Evolutionary conservation across 1,140 invertebrate genomes (phyloP), one percentile per base, ranked within the genome.

Genomic region (Leptopilina boulardi): DNA sequence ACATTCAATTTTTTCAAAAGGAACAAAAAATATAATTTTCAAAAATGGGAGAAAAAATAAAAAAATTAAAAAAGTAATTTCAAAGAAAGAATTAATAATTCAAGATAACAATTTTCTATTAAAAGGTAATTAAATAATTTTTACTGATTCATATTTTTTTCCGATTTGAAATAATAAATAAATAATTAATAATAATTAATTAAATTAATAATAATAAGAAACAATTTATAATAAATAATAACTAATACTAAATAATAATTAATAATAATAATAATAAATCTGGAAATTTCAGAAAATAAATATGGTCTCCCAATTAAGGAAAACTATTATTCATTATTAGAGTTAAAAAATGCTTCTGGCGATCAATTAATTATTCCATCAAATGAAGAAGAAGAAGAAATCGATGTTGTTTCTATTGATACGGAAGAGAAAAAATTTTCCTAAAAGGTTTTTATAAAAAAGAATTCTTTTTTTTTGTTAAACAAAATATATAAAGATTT

Each of bases 31-130:
- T 66, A 5, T 66, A 6, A 30, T 66, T 23, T n/a, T 30, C 0
- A 66, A 66, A 66, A 30, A 30, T 34, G 34, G n/a, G 26, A 66
- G 34, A 47, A 73, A 82, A 30, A 74, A 77, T 0, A 72, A 59
- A 30, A 23, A 34, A 66, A n/a, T 15, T 15, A 9, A 59, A 13
- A 23, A 1, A 26, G 10, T 30, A 66, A n/a, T 13, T 59, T 23
- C 11, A 34, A n/a, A n/a, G 30, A 66, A 66, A 66, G 3, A 38
- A 38, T 38, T 38, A 9, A 38, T 9, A 38, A 38, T 38, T 8
- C 5, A 38, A 30, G 9, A 38, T 38, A 8, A 38, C 34, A 38
- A 38, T 38, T n/a, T n/a, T n/a, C n/a, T n/a, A n/a, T n/a, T n/a
- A n/a, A n/a, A n/a, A n/a, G n/a, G n/a, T n/a, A n/a, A n/a, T n/a